Evolutionary conservation across 2,888 invertebrate genomes (phyloP).

Genomic region (Drosophila merina): DNA sequence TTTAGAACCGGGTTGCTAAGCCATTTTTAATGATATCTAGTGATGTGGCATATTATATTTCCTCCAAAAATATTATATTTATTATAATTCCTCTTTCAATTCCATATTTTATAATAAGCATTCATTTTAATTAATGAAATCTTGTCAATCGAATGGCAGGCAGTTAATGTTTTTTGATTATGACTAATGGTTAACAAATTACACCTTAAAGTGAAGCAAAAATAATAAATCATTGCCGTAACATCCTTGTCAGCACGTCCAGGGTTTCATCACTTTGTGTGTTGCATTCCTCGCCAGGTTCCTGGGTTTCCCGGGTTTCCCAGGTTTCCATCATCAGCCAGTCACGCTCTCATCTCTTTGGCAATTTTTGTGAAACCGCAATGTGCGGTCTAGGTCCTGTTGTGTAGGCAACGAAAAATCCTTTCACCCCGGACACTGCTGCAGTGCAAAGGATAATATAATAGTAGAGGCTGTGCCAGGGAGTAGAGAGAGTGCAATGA

Average conservation of each 20-base stretch:
- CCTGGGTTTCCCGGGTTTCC: not conserved
- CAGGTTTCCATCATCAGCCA: not conserved
- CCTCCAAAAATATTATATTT: not conserved
- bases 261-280: not conserved
- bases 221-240: not conserved
- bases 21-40: conserved; percentile 52
- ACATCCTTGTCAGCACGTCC: conserved; percentile 1
- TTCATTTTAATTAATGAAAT: not conserved
- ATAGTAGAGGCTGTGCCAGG: not conserved
- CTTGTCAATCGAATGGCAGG: not conserved
- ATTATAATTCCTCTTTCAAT: too few relatives aligned
- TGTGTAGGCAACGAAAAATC: conserved; percentile 30
- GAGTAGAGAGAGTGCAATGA: conserved; percentile 22
- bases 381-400: conserved; percentile 36
- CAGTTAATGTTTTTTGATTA: not conserved
- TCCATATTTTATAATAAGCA: too few relatives aligned
- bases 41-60: conserved; percentile 10
- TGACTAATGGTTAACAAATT: not conserved
- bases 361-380: not conserved
- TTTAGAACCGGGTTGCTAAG: conserved; percentile 46
- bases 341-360: conserved; percentile 37
- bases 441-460: not conserved
- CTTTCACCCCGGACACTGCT: not conserved
- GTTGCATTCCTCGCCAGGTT: not conserved
- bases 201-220: not conserved